Evolutionary conservation across 2,888 invertebrate genomes (phyloP).

Genomic region (Drosophila austrosaltans): DNA sequence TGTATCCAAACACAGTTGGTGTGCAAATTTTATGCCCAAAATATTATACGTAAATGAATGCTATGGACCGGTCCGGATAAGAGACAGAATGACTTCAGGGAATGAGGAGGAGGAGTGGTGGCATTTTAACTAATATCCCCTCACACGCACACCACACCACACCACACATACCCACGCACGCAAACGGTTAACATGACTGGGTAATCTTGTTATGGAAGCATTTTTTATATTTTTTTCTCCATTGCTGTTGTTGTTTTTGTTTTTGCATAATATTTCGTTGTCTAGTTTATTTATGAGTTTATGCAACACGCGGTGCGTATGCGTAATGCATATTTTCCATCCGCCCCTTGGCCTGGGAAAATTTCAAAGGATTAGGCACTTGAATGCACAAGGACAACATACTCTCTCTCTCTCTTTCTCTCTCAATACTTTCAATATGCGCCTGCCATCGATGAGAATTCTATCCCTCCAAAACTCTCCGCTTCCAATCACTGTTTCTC

Average conservation of each 20-base stretch:
- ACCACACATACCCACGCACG: not conserved
- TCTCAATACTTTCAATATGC: not conserved
- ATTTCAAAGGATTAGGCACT: conserved; percentile 78
- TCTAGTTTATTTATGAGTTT: conserved; percentile 67
- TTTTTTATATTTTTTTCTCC: conserved; percentile 64
- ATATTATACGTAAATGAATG: conserved; percentile 62
- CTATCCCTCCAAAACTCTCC: not conserved
- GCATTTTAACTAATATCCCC: conserved; percentile 63
- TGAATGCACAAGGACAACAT: conserved; percentile 68
- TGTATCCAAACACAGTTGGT: conserved; percentile 28
- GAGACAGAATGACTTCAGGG: not conserved
- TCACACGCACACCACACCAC: conserved; percentile 11
- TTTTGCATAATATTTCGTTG: conserved; percentile 24
- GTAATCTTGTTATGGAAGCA: conserved; percentile 57
- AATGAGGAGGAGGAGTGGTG: not conserved
- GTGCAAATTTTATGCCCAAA: conserved; percentile 61
- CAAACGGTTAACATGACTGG: conserved; percentile 52
- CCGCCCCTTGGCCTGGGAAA: conserved; percentile 14
- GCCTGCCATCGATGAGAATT: not conserved
- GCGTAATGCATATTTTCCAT: conserved; percentile 61
- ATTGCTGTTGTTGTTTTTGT: too few species aligned
- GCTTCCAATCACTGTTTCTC: not conserved
- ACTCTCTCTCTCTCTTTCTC: too few species aligned
- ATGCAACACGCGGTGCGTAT: conserved; percentile 61
- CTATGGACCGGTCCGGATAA: conserved; percentile 10